These are phyloP conservation scores for Platysteira castanea DNA, from an alignment of 2,113 vertebrate species.

Conservation along the genomic window DNA sequence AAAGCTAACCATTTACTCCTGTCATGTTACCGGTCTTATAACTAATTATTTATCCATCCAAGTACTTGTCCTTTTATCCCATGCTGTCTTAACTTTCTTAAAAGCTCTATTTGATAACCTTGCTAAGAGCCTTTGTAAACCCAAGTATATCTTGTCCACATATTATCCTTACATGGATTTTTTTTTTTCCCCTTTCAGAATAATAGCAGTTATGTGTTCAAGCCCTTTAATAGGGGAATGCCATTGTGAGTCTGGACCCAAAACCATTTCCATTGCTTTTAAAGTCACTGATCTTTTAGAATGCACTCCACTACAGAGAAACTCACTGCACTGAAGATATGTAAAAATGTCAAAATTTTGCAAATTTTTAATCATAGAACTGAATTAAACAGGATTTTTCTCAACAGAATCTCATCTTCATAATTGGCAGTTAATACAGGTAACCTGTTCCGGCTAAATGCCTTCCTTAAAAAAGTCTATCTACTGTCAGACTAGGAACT, in stretches of 20 bases:
- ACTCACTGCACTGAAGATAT: not conserved
- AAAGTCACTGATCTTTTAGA: not conserved
- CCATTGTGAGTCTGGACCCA: not conserved
- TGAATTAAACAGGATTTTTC: not conserved
- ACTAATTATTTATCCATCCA: not conserved
- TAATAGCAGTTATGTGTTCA: not conserved
- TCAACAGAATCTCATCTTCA: not conserved
- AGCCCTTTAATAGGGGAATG: not conserved
- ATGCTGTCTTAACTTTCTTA: not conserved
- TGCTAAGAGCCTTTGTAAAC: not conserved
- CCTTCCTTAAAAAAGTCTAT: not conserved
- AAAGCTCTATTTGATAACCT: not conserved
- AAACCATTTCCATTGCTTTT: not conserved
- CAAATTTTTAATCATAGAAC: not conserved
- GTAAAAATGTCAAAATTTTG: not conserved
- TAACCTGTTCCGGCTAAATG: not conserved
- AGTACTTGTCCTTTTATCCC: not conserved
- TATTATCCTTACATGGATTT: not conserved
- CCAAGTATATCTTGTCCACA: not conserved
- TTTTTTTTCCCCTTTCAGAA: not conserved
- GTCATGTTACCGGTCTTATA: not conserved
- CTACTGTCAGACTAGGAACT: not conserved
- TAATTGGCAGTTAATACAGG: not conserved
- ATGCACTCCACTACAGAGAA: not conserved
- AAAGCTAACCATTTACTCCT: not conserved